Conservation (phyloP, 2,113 vertebrate species). For the Hypanus sabinus region DNA sequence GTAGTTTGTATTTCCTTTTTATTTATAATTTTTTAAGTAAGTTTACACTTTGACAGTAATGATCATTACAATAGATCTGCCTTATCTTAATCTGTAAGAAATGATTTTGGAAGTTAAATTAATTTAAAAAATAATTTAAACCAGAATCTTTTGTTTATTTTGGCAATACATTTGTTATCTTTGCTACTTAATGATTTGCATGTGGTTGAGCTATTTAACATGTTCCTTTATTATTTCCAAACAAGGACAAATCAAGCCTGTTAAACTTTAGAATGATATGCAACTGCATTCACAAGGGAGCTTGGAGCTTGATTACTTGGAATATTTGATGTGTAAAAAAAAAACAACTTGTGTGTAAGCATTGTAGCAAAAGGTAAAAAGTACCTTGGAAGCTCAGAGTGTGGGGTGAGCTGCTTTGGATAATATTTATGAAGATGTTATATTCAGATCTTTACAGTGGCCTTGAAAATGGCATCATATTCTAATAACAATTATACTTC, state of each 20-base stretch:
- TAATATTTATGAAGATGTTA: neutral
- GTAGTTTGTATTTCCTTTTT: constrained; percentile 3
- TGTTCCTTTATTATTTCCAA: neutral
- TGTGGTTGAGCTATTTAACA: neutral
- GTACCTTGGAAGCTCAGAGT: neutral
- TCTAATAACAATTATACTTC: neutral
- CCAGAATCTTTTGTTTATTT: neutral
- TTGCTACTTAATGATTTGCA: neutral
- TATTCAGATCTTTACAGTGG: neutral
- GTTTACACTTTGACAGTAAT: neutral
- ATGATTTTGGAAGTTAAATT: neutral
- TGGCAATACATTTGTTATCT: neutral
- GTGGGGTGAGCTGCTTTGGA: neutral
- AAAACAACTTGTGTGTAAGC: neutral
- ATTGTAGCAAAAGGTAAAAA: neutral
- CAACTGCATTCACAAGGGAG: neutral
- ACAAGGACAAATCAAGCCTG: neutral
- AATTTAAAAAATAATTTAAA: neutral
- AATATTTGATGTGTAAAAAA: neutral
- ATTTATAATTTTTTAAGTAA: neutral
- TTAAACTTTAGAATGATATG: constrained; percentile 7
- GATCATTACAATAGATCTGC: neutral
- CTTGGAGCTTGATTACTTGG: neutral
- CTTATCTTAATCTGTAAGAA: neutral
- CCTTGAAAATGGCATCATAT: neutral